phyloP scores from a whole-genome alignment of 2,888 invertebrate genomes.

The Chrysolina americana region DNA sequence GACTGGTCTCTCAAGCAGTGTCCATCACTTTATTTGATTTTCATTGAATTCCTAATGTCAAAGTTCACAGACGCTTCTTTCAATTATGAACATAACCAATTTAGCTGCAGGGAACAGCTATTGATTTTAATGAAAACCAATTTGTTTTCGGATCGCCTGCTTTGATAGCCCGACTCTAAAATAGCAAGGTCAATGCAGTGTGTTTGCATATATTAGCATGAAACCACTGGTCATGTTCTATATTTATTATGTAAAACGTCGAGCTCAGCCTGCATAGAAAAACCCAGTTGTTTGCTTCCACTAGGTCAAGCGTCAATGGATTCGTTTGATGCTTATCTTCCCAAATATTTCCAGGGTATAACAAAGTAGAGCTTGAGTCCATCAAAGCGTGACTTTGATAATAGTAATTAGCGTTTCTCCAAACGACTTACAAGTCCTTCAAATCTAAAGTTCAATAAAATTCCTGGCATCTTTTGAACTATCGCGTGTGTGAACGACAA shows the following conservation, averaged over 20 bases:
- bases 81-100: not conserved
- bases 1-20: too few species aligned
- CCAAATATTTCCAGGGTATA: too few species aligned
- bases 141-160: conserved; percentile 9
- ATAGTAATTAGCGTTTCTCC: not conserved
- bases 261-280: conserved; percentile 13
- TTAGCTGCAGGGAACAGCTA: not conserved
- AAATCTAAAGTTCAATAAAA: not conserved
- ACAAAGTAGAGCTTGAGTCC: too few species aligned
- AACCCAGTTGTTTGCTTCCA: not conserved
- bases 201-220: conserved; percentile 1
- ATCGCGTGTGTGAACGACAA: conserved; percentile 36
- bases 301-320: conserved; percentile 1
- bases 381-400: not conserved
- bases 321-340: not conserved
- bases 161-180: not conserved
- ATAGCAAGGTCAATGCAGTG: conserved; percentile 4
- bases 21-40: not conserved
- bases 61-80: not conserved
- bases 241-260: conserved; percentile 11
- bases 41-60: not conserved
- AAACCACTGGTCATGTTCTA: conserved; percentile 12
- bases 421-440: not conserved
- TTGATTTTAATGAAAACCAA: not conserved
- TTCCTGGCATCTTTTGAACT: conserved; percentile 35